These are phyloP conservation scores for Podiceps cristatus DNA, from an alignment of 2,113 vertebrate genomes.

Conservation along the genomic window DNA sequence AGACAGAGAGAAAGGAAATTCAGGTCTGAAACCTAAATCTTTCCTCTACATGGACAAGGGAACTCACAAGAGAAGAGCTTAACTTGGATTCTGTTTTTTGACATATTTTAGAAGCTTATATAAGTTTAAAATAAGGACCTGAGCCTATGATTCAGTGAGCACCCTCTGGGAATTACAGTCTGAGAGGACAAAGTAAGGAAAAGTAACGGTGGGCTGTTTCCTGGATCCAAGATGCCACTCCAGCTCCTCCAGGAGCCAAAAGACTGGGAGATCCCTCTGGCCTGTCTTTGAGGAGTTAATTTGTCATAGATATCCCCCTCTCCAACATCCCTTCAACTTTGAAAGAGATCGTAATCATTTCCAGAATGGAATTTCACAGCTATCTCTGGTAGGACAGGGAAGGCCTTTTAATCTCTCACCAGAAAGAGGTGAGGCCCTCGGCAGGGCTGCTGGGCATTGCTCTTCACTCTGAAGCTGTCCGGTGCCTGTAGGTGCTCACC, in stretches of 20 bases:
- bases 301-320: neutral
- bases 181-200: neutral
- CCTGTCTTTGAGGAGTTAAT: neutral
- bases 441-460: neutral
- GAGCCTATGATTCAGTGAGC: neutral
- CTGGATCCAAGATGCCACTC: neutral
- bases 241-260: neutral
- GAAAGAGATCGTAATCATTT: neutral
- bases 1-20: neutral
- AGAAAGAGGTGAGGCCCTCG: neutral
- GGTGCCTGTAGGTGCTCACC: neutral
- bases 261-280: neutral
- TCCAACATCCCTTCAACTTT: neutral
- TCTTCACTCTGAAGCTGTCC: neutral
- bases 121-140: neutral
- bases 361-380: neutral
- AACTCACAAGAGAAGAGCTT: neutral
- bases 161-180: neutral
- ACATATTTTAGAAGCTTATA: neutral
- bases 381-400: neutral
- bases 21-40: neutral
- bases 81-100: neutral
- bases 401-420: neutral
- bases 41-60: neutral
- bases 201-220: neutral